Percentiles rank a stretch among this genome's conserved stretches.
Conservation (phyloP, 2,113 vertebrate genomes). For the Pterocles burchelli region DNA sequence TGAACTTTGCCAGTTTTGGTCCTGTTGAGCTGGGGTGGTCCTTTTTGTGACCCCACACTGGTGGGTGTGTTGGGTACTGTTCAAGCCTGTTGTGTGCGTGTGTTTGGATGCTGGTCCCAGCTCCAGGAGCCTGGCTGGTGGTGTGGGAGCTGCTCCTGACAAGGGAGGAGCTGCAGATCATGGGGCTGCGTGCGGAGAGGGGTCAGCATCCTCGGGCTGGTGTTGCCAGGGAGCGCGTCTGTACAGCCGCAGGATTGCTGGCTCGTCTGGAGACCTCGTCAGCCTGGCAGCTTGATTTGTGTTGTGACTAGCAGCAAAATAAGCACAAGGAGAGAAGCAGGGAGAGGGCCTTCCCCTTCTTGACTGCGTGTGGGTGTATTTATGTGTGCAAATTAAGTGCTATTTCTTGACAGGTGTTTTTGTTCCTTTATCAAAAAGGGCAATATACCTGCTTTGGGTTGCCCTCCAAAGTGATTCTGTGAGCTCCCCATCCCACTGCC, state of each 20-base stretch:
- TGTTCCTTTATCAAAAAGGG: background rate
- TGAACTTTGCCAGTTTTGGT: background rate
- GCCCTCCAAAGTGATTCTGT: background rate
- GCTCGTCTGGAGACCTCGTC: background rate
- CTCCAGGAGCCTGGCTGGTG: background rate
- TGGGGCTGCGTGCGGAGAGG: background rate
- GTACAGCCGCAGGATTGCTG: background rate
- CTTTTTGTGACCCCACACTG: background rate
- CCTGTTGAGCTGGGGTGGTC: background rate
- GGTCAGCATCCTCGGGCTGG: background rate
- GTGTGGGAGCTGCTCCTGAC: background rate
- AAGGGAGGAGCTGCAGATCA: accelerated
- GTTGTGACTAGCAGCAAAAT: background rate
- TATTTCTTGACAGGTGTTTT: background rate
- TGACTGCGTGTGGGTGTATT: background rate
- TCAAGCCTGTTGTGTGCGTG: background rate
- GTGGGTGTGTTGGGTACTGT: background rate
- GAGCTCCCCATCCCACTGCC: background rate
- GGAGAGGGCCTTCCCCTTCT: background rate
- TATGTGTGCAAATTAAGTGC: background rate
- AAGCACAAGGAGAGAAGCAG: background rate
- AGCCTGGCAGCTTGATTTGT: conserved; percentile 27
- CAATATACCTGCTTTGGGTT: background rate
- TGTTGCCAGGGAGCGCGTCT: background rate
- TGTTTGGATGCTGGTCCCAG: background rate